Evolutionary conservation across 2,888 invertebrate species (phyloP).

Genomic region (Isoperla grammatica): DNA sequence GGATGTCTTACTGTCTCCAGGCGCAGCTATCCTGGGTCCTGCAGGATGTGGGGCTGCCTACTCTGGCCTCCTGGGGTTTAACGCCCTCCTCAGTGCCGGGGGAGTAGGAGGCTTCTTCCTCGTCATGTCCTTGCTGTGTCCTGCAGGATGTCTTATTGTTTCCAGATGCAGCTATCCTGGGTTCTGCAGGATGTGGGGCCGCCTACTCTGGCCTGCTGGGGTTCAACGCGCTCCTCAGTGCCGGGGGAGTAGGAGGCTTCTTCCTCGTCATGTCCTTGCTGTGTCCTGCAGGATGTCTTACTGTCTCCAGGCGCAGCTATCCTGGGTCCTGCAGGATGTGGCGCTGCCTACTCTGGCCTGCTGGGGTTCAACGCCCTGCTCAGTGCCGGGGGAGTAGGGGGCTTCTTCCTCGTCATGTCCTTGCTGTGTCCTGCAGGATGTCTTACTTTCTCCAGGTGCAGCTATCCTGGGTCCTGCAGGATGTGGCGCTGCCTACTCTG

Average conservation of each 20-base stretch:
- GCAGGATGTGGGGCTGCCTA: conserved; percentile 34
- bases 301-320: neutral
- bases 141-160: conserved; percentile 28
- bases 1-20: neutral
- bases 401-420: conserved; percentile 42
- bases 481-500: conserved; percentile 37
- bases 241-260: conserved; percentile 42
- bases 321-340: conserved; percentile 15
- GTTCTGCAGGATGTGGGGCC: conserved; percentile 17
- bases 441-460: neutral
- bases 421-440: conserved; percentile 38
- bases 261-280: conserved; percentile 42
- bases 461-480: conserved; percentile 12
- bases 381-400: conserved; percentile 42
- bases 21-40: conserved; percentile 10
- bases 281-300: conserved; percentile 33
- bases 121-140: conserved; percentile 41
- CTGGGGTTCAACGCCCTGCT: conserved; percentile 46
- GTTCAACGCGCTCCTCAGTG: conserved; percentile 43
- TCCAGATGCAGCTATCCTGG: conserved; percentile 7
- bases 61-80: conserved; percentile 45
- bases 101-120: conserved; percentile 43
- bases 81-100: conserved; percentile 42
- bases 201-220: conserved; percentile 45
- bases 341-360: conserved; percentile 40